Conservation (phyloP, 1,140 invertebrate species). For the Saccostrea cuccullata region DNA sequence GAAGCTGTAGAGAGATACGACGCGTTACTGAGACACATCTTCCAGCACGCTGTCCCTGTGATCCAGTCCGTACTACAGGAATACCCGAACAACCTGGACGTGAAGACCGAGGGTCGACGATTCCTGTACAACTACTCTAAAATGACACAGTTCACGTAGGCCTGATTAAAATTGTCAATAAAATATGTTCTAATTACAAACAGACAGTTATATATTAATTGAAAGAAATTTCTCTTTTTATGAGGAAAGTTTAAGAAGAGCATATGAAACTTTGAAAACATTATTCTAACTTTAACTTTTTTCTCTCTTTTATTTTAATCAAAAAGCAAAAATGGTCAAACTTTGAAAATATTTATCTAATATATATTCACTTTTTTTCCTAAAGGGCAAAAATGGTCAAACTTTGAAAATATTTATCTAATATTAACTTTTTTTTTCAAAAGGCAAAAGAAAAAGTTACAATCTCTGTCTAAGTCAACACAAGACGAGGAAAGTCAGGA, state of each 20-base stretch:
- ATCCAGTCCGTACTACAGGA: slow-evolving; percentile 57
- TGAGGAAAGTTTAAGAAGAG: not conserved
- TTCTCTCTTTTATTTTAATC: no score
- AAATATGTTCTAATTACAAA: no score
- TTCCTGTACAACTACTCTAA: slow-evolving; percentile 66
- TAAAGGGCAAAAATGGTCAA: no score
- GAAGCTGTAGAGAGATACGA: slow-evolving; percentile 55
- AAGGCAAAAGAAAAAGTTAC: slow-evolving; percentile 45
- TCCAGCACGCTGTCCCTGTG: slow-evolving; percentile 47
- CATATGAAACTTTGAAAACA: not conserved
- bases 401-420: no score
- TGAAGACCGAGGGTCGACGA: slow-evolving; percentile 65
- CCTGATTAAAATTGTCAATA: not conserved
- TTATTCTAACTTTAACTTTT: not conserved
- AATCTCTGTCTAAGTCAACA: not conserved
- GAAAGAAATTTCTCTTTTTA: not conserved
- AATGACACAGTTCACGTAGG: slow-evolving; percentile 64
- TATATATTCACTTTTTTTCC: no score
- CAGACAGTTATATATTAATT: not conserved
- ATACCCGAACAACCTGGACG: slow-evolving; percentile 58
- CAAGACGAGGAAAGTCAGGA: not conserved
- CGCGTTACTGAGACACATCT: slow-evolving; percentile 60
- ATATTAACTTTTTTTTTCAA: not conserved
- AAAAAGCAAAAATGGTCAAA: no score
- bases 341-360: no score